Percentiles rank a stretch among this genome's conserved stretches.
Evolutionary conservation across 2,888 invertebrate species (phyloP).

Genomic region (Drosophila borborema): DNA sequence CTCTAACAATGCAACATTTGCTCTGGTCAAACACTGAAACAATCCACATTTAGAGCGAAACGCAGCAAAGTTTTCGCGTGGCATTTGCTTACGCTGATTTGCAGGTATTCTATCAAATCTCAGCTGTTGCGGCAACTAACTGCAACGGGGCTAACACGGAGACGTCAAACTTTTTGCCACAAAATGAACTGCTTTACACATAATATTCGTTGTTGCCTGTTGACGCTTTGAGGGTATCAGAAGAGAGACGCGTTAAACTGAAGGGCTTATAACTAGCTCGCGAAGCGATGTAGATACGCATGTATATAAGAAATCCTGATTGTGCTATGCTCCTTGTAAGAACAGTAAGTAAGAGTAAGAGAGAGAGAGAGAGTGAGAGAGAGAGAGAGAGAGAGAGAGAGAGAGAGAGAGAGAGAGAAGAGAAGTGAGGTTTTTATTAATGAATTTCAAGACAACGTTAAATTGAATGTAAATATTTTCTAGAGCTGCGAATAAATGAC

Average conservation of each 20-base stretch:
- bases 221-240: neutral
- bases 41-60: neutral
- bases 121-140: slow-evolving; percentile 8
- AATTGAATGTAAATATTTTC: no score
- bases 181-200: slow-evolving; percentile 32
- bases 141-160: slow-evolving; percentile 23
- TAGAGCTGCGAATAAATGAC: no score
- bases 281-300: no score
- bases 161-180: slow-evolving; percentile 38
- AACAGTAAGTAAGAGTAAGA: no score
- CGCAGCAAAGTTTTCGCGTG: slow-evolving; percentile 50
- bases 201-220: neutral
- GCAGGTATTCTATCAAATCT: slow-evolving; percentile 7
- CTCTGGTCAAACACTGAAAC: slow-evolving; percentile 33
- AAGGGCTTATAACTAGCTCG: neutral
- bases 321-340: no score
- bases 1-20: slow-evolving; percentile 23
- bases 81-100: slow-evolving; percentile 61
- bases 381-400: no score
- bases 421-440: no score
- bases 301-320: no score
- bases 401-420: no score
- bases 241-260: neutral
- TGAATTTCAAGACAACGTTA: no score
- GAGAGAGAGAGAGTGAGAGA: no score